phyloP scores from a whole-genome alignment of 1,140 invertebrate genomes.

The Drosophila tropicalis region DNA sequence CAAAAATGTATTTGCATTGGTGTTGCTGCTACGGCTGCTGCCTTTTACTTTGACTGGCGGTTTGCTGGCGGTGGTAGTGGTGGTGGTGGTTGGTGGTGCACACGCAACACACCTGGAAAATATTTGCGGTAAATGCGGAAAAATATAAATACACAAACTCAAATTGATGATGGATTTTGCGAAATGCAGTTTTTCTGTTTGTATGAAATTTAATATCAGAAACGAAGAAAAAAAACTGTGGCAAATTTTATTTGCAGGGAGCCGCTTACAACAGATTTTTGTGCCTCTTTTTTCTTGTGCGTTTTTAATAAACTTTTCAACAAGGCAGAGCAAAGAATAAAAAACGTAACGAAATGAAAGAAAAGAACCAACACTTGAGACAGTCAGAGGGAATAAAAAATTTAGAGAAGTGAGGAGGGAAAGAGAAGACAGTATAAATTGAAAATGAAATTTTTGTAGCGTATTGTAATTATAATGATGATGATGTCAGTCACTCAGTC shows the following conservation, averaged over 20 bases:
- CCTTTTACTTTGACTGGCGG: conserved; percentile 10
- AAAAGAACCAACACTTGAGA: conserved; percentile 38
- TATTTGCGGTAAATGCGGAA: conserved; percentile 60
- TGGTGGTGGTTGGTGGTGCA: conserved; percentile 22
- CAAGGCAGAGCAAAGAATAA: conserved; percentile 22
- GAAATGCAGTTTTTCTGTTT: background rate
- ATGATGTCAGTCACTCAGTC: conserved; percentile 58
- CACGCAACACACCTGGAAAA: conserved; percentile 44
- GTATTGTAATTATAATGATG: conserved; percentile 56
- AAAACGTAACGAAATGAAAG: conserved; percentile 26
- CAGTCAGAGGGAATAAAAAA: background rate
- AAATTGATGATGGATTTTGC: conserved; percentile 43
- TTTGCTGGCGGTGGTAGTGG: background rate
- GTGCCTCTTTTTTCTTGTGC: conserved; percentile 21
- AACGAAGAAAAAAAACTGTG: conserved; percentile 26
- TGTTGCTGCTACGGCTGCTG: background rate
- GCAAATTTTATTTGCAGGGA: background rate
- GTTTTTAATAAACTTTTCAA: conserved; percentile 62
- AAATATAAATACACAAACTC: conserved; percentile 50
- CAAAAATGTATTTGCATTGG: conserved; percentile 56
- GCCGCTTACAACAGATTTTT: conserved; percentile 20
- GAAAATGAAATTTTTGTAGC: conserved; percentile 59
- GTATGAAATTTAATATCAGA: conserved; percentile 50
- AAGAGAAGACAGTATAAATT: conserved; percentile 24
- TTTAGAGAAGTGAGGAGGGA: background rate